phyloP scores from a whole-genome alignment of 2,113 vertebrate genomes.

The Dicentrarchus labrax region DNA sequence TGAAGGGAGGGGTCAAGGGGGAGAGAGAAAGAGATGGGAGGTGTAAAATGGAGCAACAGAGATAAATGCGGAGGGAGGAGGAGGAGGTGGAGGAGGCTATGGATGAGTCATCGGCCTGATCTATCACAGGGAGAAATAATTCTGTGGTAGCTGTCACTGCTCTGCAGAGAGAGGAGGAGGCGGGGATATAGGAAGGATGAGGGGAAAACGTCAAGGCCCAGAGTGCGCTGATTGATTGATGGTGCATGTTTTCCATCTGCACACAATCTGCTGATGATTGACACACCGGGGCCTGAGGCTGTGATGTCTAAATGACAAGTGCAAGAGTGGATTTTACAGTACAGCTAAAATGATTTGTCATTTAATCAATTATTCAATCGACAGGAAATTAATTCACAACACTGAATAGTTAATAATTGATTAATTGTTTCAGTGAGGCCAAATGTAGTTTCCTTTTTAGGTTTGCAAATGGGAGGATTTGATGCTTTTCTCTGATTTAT shows the following conservation, averaged over 20 bases:
- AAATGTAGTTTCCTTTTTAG: not conserved
- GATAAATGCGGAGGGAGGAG: constrained; percentile 38
- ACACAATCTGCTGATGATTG: constrained; percentile 5
- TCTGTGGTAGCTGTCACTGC: constrained; percentile 69
- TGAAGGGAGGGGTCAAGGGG: constrained; percentile 31
- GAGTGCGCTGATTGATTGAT: constrained; percentile 28
- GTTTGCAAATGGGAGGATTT: not conserved
- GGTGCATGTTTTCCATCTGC: constrained; percentile 25
- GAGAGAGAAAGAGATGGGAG: constrained; percentile 29
- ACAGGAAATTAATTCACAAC: not conserved
- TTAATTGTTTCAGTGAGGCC: not conserved
- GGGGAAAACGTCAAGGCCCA: not conserved
- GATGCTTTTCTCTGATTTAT: not conserved
- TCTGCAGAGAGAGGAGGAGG: constrained; percentile 32
- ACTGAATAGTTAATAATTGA: not conserved
- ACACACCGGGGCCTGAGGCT: not conserved
- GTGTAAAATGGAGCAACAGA: constrained; percentile 50
- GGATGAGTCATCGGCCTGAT: constrained; percentile 84
- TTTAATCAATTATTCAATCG: constrained; percentile 12
- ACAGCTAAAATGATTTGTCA: not conserved
- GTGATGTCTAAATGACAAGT: constrained; percentile 37
- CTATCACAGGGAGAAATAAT: constrained; percentile 71
- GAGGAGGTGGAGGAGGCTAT: constrained; percentile 40
- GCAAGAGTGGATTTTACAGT: not conserved
- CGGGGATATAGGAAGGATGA: not conserved